These are phyloP conservation scores for Nephrotoma appendiculata DNA, from an alignment of 2,888 invertebrate genomes.

Conservation along the genomic window DNA sequence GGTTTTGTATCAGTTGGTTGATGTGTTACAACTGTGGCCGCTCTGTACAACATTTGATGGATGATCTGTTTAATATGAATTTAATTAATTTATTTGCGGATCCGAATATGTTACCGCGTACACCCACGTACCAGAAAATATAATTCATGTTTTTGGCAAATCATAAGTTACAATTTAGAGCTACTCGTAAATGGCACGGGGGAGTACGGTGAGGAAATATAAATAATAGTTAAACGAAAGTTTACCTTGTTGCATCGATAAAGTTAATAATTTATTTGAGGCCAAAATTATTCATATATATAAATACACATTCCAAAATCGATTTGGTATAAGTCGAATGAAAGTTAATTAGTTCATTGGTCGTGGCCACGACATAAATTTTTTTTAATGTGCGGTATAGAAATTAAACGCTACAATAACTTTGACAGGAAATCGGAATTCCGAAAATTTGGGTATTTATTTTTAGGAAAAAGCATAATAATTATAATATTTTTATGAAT, in stretches of 20 bases:
- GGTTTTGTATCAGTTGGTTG: background rate
- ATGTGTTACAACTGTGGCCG: background rate
- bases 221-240: background rate
- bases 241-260: background rate
- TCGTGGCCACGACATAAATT: too few species aligned
- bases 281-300: too few species aligned
- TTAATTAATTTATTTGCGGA: background rate
- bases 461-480: too few species aligned
- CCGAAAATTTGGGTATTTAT: too few species aligned
- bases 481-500: too few species aligned
- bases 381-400: too few species aligned
- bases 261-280: background rate
- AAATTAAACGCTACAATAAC: too few species aligned
- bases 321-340: background rate
- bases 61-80: background rate
- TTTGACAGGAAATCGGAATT: too few species aligned
- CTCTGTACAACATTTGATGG: background rate
- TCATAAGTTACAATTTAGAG: background rate
- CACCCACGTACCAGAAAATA: background rate
- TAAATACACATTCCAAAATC: background rate
- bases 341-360: background rate
- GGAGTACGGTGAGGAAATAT: background rate
- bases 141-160: background rate
- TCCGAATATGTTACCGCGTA: background rate
- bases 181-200: background rate